These are phyloP conservation scores for Sebastes schlegelii DNA, from an alignment of 2,113 vertebrate species.

Conservation along the genomic window DNA sequence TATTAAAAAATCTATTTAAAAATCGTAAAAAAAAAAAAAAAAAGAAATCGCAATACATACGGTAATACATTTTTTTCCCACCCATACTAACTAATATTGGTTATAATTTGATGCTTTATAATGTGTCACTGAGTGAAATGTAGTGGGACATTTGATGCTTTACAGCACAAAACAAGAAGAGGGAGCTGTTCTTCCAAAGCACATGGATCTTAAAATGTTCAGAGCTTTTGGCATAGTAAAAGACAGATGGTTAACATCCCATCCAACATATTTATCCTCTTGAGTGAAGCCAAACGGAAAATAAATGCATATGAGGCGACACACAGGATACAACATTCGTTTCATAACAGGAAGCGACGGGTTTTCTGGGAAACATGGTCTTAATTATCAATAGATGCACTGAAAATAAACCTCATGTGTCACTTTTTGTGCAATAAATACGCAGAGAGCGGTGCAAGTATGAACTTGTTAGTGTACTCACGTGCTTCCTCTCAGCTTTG, in stretches of 20 bases:
- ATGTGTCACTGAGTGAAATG: background rate
- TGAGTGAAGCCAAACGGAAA: conserved; percentile 44
- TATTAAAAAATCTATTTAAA: too few species aligned
- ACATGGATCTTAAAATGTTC: background rate
- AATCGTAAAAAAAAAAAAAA: too few species aligned
- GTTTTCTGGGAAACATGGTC: conserved; percentile 5
- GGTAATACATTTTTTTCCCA: background rate
- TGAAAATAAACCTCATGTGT: background rate
- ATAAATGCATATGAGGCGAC: conserved; percentile 29
- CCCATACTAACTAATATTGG: too few species aligned
- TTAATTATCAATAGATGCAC: background rate
- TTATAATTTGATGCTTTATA: background rate
- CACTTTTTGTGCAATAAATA: background rate
- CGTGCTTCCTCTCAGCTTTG: conserved; percentile 96
- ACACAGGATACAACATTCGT: conserved; percentile 34
- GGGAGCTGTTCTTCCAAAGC: conserved; percentile 36
- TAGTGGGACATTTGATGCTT: background rate
- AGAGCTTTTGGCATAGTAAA: conserved; percentile 23
- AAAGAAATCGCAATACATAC: too few species aligned
- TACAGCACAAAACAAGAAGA: conserved; percentile 12
- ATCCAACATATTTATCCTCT: conserved; percentile 61
- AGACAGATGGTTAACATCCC: conserved; percentile 66
- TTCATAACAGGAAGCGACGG: conserved; percentile 13
- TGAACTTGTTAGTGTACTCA: conserved; percentile 77
- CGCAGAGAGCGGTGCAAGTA: background rate